phyloP scores from a whole-genome alignment of 2,113 vertebrate genomes.

The Chrysemys picta region DNA sequence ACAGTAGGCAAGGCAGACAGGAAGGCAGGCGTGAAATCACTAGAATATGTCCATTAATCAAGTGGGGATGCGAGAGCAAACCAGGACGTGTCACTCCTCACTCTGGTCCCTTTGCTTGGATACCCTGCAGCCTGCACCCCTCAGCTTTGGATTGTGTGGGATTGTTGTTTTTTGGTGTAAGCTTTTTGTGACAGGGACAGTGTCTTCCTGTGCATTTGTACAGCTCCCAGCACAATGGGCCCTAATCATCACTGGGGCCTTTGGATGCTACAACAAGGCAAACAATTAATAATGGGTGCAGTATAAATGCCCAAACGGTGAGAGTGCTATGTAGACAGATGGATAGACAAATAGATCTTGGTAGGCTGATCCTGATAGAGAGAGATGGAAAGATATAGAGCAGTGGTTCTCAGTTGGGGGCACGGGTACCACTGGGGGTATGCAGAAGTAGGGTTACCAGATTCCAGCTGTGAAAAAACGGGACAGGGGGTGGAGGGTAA shows the following conservation, averaged over 20 bases:
- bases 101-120: neutral
- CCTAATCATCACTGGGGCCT: neutral
- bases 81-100: neutral
- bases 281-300: neutral
- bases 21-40: neutral
- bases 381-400: neutral
- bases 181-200: too few relatives aligned
- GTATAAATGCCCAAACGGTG: accelerated
- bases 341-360: neutral
- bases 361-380: neutral
- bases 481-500: too few relatives aligned
- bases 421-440: too few relatives aligned
- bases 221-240: neutral
- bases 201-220: neutral
- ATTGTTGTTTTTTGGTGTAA: neutral
- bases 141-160: neutral
- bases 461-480: too few relatives aligned
- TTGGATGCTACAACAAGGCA: neutral
- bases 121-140: neutral
- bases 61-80: neutral
- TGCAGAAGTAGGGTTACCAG: too few relatives aligned
- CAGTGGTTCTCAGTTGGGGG: too few relatives aligned
- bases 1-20: neutral
- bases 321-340: accelerated
- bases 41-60: neutral